A percentile compares a stretch with the other conserved stretches of the same genome.
phyloP scores from a whole-genome alignment of 1,140 invertebrate species.

The Diorhabda carinulata region DNA sequence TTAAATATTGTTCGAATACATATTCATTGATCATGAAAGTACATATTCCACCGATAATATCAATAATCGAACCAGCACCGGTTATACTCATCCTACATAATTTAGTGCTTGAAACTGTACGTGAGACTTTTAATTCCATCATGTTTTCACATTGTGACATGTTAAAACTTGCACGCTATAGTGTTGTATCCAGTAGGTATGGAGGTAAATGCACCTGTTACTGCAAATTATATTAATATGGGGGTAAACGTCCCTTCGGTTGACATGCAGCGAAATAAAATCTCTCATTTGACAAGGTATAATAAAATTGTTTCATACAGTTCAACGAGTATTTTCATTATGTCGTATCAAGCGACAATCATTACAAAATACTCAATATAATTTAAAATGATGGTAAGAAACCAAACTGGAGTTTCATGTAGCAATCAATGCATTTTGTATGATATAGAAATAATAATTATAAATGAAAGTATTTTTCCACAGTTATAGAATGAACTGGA shows the following conservation, averaged over 20 bases:
- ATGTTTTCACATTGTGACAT: background rate
- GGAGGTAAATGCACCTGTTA: slow-evolving; percentile 1
- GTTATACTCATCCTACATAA: too few species aligned
- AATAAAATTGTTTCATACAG: background rate
- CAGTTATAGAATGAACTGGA: too few species aligned
- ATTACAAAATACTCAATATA: too few species aligned
- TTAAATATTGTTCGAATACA: background rate
- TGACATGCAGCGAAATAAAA: background rate
- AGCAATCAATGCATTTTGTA: too few species aligned
- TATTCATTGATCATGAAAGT: background rate
- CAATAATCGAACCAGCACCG: background rate
- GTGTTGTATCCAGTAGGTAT: background rate
- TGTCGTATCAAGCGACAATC: too few species aligned
- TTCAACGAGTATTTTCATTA: too few species aligned
- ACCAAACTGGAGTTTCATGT: too few species aligned
- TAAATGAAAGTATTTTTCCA: too few species aligned
- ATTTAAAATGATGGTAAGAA: too few species aligned
- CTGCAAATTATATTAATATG: background rate
- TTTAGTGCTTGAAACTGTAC: background rate
- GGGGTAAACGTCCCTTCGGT: background rate
- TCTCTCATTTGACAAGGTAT: background rate
- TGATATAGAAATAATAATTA: too few species aligned
- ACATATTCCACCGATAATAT: background rate
- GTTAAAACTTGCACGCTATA: background rate
- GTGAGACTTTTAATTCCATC: background rate